A percentile compares a stretch with the other conserved stretches of the same genome.
Conservation (phyloP, 2,113 vertebrate species). For the Columba janthina region DNA sequence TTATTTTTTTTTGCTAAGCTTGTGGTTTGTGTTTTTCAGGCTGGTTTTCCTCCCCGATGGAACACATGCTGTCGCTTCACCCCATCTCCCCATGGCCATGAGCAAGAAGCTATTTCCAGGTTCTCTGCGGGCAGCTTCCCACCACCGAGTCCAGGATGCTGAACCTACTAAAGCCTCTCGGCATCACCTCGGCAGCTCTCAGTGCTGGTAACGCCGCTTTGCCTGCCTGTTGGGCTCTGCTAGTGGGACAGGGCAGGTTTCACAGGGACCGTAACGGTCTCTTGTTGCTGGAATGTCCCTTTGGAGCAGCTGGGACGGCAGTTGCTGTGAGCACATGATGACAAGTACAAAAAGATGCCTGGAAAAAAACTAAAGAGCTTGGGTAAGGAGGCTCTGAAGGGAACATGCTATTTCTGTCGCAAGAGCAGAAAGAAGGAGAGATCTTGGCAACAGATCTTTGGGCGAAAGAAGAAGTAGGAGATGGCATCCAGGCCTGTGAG, state of each 20-base stretch:
- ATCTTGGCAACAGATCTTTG: neutral
- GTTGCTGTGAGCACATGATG: neutral
- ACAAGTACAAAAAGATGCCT: neutral
- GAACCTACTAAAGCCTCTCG: neutral
- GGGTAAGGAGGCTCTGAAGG: neutral
- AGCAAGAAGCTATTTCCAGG: neutral
- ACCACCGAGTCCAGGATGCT: neutral
- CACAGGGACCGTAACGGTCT: rapidly evolving
- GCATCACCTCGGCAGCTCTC: neutral
- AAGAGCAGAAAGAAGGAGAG: neutral
- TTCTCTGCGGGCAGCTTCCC: neutral
- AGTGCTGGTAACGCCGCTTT: neutral
- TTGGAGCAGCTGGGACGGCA: neutral
- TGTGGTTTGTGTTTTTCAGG: neutral
- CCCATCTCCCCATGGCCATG: rapidly evolving
- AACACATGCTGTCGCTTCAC: neutral
- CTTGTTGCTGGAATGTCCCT: neutral
- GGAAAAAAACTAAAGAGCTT: neutral
- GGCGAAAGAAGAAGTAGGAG: neutral
- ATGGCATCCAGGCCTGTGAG: neutral
- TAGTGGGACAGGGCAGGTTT: neutral
- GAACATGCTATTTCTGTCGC: neutral
- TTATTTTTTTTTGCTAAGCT: neutral
- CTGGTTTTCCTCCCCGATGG: neutral
- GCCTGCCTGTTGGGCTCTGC: neutral